Evolutionary conservation across 2,113 vertebrate species (phyloP), one percentile per base, ranked within the genome.

Genomic region (Myrmecophaga tridactyla): DNA sequence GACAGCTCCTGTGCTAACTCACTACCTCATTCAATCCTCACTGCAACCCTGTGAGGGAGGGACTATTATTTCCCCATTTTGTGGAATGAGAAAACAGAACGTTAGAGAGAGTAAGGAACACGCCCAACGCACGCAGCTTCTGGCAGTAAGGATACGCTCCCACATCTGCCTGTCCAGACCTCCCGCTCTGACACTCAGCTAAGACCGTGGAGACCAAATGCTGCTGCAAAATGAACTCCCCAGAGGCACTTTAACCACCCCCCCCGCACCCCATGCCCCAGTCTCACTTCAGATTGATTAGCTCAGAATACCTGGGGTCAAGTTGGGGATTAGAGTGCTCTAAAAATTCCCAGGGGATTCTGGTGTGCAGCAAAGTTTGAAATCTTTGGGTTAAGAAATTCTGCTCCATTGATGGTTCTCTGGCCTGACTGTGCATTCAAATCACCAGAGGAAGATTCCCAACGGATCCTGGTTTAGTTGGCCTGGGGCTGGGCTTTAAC

Each of bases 211-310:
- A 39, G 80, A 63, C 56, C 36, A 81, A 80, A 89, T 3, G 1
- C 11, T 11, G 29, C 76, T 70, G 95, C 94, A 93, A 72, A 94
- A 95, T 65, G 95, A 76, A 97, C 94, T 91, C 58, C 41, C 43
- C 78, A 48, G 20, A 43, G 65, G 23, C 46, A 23, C 53, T 82
- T 81, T 41, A 36, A 39, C n/a, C n/a, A n/a, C n/a, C n/a, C n/a
- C n/a, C n/a, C n/a, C n/a, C n/a, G n/a, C n/a, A n/a, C 48, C 48
- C n/a, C 18, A 56, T 12, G 31, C 48, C 20, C 25, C 53, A 23
- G 20, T 60, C 43, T 89, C 36, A 15, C 2, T 17, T 8, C 14
- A 72, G 39, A 77, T 31, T 25, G 39, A 17, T 36, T 76, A 39
- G n/a, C n/a, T n/a, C n/a, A n/a, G n/a, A n/a, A n/a, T n/a, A n/a